Evolutionary conservation across 2,113 vertebrate species (phyloP).

Genomic region (Galbula dea): DNA sequence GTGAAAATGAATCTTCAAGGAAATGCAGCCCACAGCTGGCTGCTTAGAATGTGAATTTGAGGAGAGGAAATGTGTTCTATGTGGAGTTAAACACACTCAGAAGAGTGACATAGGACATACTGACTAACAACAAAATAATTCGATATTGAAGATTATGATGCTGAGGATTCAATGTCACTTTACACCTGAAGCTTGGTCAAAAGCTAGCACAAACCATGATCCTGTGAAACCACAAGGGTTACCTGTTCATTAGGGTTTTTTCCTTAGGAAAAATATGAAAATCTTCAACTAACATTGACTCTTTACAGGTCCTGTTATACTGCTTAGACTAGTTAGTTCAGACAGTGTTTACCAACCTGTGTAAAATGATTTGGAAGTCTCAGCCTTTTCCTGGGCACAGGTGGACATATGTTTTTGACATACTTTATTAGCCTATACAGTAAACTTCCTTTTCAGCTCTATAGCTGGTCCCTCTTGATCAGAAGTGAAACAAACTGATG

Average conservation of each 20-base stretch:
- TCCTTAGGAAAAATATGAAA: not conserved
- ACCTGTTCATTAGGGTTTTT: not conserved
- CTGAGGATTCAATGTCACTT: not conserved
- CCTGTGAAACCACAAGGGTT: not conserved
- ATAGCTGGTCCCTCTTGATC: not conserved
- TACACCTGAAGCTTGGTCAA: not conserved
- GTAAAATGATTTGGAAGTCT: not conserved
- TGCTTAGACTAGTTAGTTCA: not conserved
- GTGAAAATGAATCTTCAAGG: not conserved
- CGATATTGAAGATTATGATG: not conserved
- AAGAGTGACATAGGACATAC: not conserved
- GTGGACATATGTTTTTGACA: fast-evolving
- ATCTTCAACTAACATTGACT: not conserved
- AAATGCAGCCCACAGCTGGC: not conserved
- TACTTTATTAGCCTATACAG: not conserved
- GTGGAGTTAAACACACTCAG: not conserved
- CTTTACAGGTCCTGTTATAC: not conserved
- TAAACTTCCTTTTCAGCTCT: not conserved
- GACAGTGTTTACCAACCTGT: not conserved
- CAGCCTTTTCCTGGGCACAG: not conserved
- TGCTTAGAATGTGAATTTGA: not conserved
- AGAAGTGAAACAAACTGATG: not conserved
- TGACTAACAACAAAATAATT: not conserved
- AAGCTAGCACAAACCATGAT: not conserved
- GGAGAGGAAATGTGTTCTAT: not conserved